A percentile compares a stretch with the other conserved stretches of the same genome.
phyloP scores from a whole-genome alignment of 1,140 invertebrate species.

The Drosophila sp. region DNA sequence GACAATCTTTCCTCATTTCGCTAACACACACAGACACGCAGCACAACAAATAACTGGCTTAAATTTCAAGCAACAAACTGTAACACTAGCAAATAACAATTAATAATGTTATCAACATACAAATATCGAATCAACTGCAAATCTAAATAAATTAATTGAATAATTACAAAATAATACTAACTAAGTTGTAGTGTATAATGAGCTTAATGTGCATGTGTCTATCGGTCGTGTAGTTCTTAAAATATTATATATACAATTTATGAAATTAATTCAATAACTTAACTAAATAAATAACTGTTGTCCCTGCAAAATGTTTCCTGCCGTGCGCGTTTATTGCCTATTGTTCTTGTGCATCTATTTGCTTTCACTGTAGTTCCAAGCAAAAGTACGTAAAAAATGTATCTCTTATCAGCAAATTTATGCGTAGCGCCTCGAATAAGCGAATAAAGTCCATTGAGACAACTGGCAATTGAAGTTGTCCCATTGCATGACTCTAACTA shows the following conservation, averaged over 20 bases:
- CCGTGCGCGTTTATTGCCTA: slow-evolving; percentile 62
- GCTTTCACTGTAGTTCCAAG: slow-evolving; percentile 49
- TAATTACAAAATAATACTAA: slow-evolving; percentile 3
- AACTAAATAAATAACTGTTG: slow-evolving; percentile 30
- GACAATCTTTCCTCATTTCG: slow-evolving; percentile 83
- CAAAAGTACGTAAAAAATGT: slow-evolving; percentile 79
- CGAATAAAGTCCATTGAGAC: slow-evolving; percentile 54
- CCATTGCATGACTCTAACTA: slow-evolving; percentile 44
- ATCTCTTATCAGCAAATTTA: slow-evolving; percentile 76
- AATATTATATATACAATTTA: slow-evolving; percentile 9
- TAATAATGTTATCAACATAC: slow-evolving; percentile 20
- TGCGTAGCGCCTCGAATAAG: slow-evolving; percentile 50
- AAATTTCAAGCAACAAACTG: slow-evolving; percentile 56
- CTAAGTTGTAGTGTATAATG: slow-evolving; percentile 25
- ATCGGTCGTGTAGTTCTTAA: slow-evolving; percentile 31
- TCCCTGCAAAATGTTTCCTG: slow-evolving; percentile 27
- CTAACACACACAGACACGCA: slow-evolving; percentile 73
- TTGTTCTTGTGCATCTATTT: slow-evolving; percentile 51
- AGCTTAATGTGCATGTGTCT: slow-evolving; percentile 40
- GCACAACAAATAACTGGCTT: slow-evolving; percentile 52
- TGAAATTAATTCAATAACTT: slow-evolving; percentile 23
- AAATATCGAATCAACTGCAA: slow-evolving; percentile 2
- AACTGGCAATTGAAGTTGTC: slow-evolving; percentile 23
- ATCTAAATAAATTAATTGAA: background rate
- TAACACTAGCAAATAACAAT: slow-evolving; percentile 36